Percentiles rank a stretch among this genome's conserved stretches.
Evolutionary conservation across 2,888 invertebrate genomes (phyloP).

Genomic region (Noctua comes): DNA sequence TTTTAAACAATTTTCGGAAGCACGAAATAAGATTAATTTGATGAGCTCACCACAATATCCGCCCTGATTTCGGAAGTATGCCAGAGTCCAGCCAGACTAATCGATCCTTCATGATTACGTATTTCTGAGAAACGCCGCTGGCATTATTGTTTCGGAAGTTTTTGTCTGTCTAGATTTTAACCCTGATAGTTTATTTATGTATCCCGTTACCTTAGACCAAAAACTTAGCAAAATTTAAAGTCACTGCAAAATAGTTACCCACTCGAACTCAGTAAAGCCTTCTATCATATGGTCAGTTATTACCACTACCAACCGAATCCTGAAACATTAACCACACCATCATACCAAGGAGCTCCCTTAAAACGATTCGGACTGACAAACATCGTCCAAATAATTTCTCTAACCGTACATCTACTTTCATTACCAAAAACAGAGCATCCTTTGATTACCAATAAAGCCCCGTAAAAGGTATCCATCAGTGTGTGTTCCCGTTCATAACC

Average conservation of each 20-base stretch:
- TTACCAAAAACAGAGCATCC: constrained; percentile 31
- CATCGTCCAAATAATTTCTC: background rate
- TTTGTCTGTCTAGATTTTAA: background rate
- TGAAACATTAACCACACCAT: background rate
- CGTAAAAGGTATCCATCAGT: constrained; percentile 23
- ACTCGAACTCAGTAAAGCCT: background rate
- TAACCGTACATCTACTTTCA: background rate
- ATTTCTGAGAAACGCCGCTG: background rate
- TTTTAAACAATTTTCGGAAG: constrained; percentile 20
- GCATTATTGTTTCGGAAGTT: background rate
- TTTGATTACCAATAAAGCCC: constrained; percentile 32
- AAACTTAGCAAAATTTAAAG: background rate
- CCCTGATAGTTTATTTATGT: background rate
- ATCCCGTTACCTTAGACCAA: background rate
- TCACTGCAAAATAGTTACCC: too few relatives aligned
- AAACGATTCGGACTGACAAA: background rate
- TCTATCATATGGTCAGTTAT: background rate
- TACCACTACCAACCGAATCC: too few relatives aligned
- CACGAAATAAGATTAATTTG: constrained; percentile 7
- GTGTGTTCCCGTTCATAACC: constrained; percentile 42
- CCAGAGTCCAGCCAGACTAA: too few relatives aligned
- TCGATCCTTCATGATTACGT: constrained; percentile 12
- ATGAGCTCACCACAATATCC: constrained; percentile 11
- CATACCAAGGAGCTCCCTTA: background rate
- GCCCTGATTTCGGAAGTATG: constrained; percentile 30